Conservation (phyloP, 2,113 vertebrate genomes). For the Tyrannus savana region DNA sequence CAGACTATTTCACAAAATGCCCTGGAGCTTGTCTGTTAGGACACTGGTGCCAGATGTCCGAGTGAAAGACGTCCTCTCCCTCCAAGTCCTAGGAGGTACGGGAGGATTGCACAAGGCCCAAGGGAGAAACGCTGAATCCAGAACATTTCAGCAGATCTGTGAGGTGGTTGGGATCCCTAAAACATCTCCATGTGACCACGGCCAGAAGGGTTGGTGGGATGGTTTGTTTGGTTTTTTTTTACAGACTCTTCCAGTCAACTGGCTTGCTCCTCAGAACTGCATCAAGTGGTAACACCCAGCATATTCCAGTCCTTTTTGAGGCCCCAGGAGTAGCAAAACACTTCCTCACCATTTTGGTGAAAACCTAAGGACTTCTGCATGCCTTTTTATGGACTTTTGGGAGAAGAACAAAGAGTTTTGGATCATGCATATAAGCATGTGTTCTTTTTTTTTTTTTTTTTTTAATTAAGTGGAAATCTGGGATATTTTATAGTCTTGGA, state of each 20-base stretch:
- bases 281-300: neutral
- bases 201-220: neutral
- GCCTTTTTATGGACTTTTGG: neutral
- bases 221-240: neutral
- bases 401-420: neutral
- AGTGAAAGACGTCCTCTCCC: neutral
- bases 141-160: slow-evolving; percentile 33
- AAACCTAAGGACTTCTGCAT: neutral
- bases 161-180: slow-evolving; percentile 22
- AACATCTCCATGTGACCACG: slow-evolving; percentile 31
- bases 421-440: neutral
- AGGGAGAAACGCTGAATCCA: slow-evolving; percentile 20
- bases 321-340: neutral
- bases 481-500: neutral
- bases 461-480: neutral
- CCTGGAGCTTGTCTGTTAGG: slow-evolving; percentile 36
- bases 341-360: neutral
- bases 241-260: neutral
- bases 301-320: neutral
- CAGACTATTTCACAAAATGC: slow-evolving; percentile 47
- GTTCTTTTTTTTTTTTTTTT: neutral
- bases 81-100: slow-evolving; percentile 34
- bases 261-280: neutral
- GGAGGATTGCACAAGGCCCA: slow-evolving; percentile 42
- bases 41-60: slow-evolving; percentile 40